A percentile compares a stretch with the other conserved stretches of the same genome.
These are phyloP conservation scores for Psilanteris sp. DNA, from an alignment of 1,140 invertebrate genomes.

Conservation along the genomic window DNA sequence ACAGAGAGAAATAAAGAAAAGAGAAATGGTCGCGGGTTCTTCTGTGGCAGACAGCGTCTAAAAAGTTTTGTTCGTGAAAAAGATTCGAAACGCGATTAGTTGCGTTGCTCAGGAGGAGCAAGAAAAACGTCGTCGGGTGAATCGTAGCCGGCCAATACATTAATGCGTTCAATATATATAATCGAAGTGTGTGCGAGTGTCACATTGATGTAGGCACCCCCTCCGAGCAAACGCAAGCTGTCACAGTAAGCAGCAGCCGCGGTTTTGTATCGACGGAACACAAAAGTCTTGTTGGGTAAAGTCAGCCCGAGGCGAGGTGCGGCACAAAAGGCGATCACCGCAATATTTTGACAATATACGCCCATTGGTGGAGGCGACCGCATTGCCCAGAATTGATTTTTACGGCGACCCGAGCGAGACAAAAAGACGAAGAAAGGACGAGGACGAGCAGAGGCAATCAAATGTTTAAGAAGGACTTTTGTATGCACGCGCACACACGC, in stretches of 20 bases:
- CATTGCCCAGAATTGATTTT: slow-evolving; percentile 61
- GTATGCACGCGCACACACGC: slow-evolving; percentile 45
- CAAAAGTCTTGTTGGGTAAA: slow-evolving; percentile 67
- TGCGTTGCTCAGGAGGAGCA: background rate
- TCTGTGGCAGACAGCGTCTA: slow-evolving; percentile 7
- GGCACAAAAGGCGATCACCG: slow-evolving; percentile 73
- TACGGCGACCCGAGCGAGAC: slow-evolving; percentile 25
- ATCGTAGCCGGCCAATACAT: slow-evolving; percentile 37
- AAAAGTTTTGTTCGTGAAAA: background rate
- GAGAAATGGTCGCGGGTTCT: slow-evolving; percentile 3
- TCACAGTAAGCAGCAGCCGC: slow-evolving; percentile 61
- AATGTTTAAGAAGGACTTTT: slow-evolving; percentile 53
- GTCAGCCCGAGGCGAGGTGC: slow-evolving; percentile 72
- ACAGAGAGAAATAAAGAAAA: too few species aligned
- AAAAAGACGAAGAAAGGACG: slow-evolving; percentile 7
- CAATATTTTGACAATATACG: slow-evolving; percentile 80
- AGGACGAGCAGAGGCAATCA: slow-evolving; percentile 32
- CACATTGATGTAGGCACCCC: slow-evolving; percentile 45
- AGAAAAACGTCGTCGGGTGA: slow-evolving; percentile 40
- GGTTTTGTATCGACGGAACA: slow-evolving; percentile 60
- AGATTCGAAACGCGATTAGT: slow-evolving; percentile 43
- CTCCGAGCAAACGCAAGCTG: slow-evolving; percentile 61
- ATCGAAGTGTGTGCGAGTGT: slow-evolving; percentile 34
- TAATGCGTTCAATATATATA: slow-evolving; percentile 32
- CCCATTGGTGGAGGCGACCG: slow-evolving; percentile 69